A percentile compares a stretch with the other conserved stretches of the same genome.
These are phyloP conservation scores for Gobionotothen gibberifrons DNA, from an alignment of 2,797 vertebrate genomes.

Conservation along the genomic window DNA sequence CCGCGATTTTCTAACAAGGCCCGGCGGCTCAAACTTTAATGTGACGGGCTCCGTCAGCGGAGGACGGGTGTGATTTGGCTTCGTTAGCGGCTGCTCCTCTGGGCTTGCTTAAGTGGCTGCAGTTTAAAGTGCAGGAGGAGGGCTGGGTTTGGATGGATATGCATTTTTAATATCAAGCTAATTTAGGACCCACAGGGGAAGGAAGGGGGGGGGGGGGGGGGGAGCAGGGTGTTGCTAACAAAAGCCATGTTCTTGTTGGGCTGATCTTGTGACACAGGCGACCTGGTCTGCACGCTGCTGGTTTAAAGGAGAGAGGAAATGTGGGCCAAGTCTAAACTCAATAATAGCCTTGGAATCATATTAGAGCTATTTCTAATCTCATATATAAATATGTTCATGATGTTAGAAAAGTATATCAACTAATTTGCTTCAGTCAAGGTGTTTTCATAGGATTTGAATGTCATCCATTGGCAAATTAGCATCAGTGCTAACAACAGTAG, in stretches of 20 bases:
- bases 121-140: constrained; percentile 79
- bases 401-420: not conserved
- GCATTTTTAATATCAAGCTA: constrained; percentile 79
- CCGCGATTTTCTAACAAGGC: constrained; percentile 59
- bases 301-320: not conserved
- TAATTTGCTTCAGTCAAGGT: not conserved
- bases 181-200: constrained; percentile 72
- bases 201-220: too few relatives aligned
- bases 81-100: constrained; percentile 74
- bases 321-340: constrained; percentile 1
- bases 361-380: not conserved
- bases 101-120: constrained; percentile 83
- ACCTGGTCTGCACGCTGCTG: constrained; percentile 1
- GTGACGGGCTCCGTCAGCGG: constrained; percentile 68
- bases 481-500: not conserved
- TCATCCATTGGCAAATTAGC: not conserved
- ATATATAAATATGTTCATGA: too few relatives aligned
- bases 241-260: constrained; percentile 46
- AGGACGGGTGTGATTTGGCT: constrained; percentile 65
- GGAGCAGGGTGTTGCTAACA: constrained; percentile 54
- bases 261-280: constrained; percentile 34
- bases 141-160: constrained; percentile 60
- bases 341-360: not conserved
- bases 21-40: constrained; percentile 81
- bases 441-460: not conserved